Evolutionary conservation across 2,888 invertebrate genomes (phyloP).

Genomic region (Thecophora atra): DNA sequence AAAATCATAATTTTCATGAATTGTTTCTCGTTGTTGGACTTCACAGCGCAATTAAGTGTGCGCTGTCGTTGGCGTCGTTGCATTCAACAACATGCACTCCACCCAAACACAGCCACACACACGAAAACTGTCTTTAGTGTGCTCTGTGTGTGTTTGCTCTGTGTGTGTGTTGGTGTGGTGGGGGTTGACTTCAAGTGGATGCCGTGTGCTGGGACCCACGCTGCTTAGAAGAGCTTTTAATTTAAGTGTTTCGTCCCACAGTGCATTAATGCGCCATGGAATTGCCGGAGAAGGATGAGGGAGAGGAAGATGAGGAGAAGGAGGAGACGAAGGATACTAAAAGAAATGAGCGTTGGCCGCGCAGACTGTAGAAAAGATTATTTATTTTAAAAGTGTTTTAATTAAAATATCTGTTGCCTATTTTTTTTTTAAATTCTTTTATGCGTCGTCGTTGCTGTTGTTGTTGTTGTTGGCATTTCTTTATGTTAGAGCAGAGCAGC

Average conservation of each 20-base stretch:
- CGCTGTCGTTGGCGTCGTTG: too few species aligned
- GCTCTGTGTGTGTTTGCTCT: not conserved
- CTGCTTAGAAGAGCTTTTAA: slow-evolving; percentile 16
- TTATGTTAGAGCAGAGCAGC: not conserved
- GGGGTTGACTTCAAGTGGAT: slow-evolving; percentile 11
- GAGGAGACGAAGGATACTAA: not conserved
- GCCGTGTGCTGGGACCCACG: not conserved
- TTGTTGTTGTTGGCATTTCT: not conserved
- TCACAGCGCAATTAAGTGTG: slow-evolving; percentile 41
- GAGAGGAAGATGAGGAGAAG: not conserved
- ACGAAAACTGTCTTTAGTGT: not conserved
- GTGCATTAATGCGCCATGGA: slow-evolving; percentile 11
- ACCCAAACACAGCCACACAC: slow-evolving; percentile 12
- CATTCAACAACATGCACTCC: slow-evolving; percentile 31
- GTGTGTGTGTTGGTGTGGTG: not conserved
- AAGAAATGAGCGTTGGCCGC: not conserved
- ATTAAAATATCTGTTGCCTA: slow-evolving; percentile 14
- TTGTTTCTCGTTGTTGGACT: slow-evolving; percentile 42
- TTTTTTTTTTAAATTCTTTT: slow-evolving; percentile 3
- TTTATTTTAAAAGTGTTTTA: slow-evolving; percentile 34
- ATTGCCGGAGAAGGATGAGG: not conserved
- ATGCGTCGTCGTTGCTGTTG: not conserved
- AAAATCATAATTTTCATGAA: slow-evolving; percentile 49
- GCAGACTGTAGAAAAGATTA: slow-evolving; percentile 10
- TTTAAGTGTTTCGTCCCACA: slow-evolving; percentile 30